Evolutionary conservation across 2,797 vertebrate species (phyloP), one percentile per base, ranked within the genome.

Genomic region (Salmo trutta): DNA sequence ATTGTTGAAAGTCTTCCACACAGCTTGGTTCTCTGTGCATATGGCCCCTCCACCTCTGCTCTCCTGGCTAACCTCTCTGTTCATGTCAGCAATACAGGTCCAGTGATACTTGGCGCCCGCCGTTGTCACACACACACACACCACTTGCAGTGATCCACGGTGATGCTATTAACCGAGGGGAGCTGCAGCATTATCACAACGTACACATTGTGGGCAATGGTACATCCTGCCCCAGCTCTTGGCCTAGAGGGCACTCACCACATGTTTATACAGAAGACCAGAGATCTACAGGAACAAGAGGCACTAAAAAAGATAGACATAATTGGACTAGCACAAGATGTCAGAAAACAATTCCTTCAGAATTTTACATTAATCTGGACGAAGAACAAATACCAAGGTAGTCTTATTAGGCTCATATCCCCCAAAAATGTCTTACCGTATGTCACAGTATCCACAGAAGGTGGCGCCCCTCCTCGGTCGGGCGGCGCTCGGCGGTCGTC

Each of bases 121-220:
- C 21, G 56, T 64, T 4, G 84, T 77, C n/a, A n/a, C n/a, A n/a
- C n/a, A n/a, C 31, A 31, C 81, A 88, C 87, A 71, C 87, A 84
- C 89, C 89, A 92, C 79, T 91, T 92, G 17, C 90, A 91, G 77
- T 91, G 88, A 87, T 91, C 89, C 5, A 79, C 17, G n/a, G 86
- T 88, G 56, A 82, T 4, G 0, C 0, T 2, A 69, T 1, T 0
- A 16, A 2, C 8, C 0, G 3, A 1, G 8, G 4, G 77, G 1
- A 76, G 31, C 0, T 56, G n/a, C 0, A 91, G 65, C 2, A 14
- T 0, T 1, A 77, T 21, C 33, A 92, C 78, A 56, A 90, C 90
- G 75, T 84, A 80, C 74, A 91, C 86, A 56, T 51, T 2, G 73
- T 82, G 17, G 41, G 51, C 31, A 76, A 79, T 79, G 5, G 16